phyloP scores from a whole-genome alignment of 2,113 vertebrate genomes.

The Anser brachyrhynchus region DNA sequence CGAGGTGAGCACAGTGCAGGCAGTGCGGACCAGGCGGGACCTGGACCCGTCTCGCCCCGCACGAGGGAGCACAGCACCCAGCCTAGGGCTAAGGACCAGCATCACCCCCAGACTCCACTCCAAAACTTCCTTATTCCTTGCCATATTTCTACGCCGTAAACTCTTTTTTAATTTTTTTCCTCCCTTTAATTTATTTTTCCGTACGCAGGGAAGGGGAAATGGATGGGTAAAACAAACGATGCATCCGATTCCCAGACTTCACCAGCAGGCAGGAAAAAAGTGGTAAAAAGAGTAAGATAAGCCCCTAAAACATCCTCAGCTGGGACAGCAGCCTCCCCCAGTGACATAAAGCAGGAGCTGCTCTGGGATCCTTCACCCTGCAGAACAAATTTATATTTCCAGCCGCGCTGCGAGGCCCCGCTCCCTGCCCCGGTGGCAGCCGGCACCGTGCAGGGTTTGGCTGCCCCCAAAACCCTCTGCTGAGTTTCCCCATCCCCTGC shows the following conservation, averaged over 20 bases:
- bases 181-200: not conserved
- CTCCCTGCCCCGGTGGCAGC: not conserved
- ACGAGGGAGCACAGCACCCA: too few species aligned
- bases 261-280: not conserved
- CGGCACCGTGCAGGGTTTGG: not conserved
- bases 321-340: not conserved
- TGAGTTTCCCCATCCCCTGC: not conserved
- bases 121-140: not conserved
- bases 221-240: not conserved
- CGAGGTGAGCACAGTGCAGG: not conserved
- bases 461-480: not conserved
- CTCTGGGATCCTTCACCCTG: constrained; percentile 39
- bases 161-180: not conserved
- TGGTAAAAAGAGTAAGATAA: not conserved
- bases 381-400: constrained; percentile 57
- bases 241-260: not conserved
- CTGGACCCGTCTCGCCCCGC: too few species aligned
- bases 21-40: not conserved
- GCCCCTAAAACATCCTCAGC: not conserved
- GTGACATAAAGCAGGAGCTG: constrained; percentile 36
- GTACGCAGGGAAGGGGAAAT: not conserved
- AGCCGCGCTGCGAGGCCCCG: not conserved
- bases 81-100: not conserved
- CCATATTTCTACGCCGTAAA: not conserved
- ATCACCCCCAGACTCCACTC: not conserved